phyloP scores from a whole-genome alignment of 2,113 vertebrate genomes.

The Podilymbus podiceps region DNA sequence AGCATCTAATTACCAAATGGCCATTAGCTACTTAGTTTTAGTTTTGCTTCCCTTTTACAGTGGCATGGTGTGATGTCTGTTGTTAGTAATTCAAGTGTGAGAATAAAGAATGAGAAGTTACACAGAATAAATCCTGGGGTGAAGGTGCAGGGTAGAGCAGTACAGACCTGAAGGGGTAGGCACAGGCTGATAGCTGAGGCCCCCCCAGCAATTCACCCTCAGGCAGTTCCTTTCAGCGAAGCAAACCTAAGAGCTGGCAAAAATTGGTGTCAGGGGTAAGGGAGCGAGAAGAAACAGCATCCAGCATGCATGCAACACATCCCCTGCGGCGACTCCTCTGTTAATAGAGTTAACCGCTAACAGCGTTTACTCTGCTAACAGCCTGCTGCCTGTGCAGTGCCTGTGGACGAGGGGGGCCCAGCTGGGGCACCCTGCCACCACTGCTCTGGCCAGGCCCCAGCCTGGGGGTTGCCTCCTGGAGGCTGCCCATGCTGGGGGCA shows the following conservation, averaged over 20 bases:
- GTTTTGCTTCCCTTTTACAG: not conserved
- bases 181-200: not conserved
- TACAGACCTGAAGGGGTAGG: not conserved
- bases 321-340: not conserved
- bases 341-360: conserved; percentile 63
- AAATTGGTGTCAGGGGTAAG: not conserved
- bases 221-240: not conserved
- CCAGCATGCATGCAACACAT: not conserved
- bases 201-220: not conserved
- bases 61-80: not conserved
- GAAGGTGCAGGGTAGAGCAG: not conserved
- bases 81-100: not conserved
- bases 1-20: not conserved
- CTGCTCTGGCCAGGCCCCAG: not conserved
- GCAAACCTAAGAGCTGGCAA: not conserved
- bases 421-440: not conserved
- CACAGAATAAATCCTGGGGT: not conserved
- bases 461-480: not conserved
- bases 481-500: not conserved
- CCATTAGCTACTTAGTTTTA: not conserved
- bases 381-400: not conserved
- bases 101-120: not conserved
- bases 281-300: not conserved
- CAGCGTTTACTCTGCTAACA: not conserved
- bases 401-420: accelerated